A percentile compares a stretch with the other conserved stretches of the same genome.
Conservation (phyloP, 1,140 invertebrate genomes). For the Drosophila parvula region DNA sequence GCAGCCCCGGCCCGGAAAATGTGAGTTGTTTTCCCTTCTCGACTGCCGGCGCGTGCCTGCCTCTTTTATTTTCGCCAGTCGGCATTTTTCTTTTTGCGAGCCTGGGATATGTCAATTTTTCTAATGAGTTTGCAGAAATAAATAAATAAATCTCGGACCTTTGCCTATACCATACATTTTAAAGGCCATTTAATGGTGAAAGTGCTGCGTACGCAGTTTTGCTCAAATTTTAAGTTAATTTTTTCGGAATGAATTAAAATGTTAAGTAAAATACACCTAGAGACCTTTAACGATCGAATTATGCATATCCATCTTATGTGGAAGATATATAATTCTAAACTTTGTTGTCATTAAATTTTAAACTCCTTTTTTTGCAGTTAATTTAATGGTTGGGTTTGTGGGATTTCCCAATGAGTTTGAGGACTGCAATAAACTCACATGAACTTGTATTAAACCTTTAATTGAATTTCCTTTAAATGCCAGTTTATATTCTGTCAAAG, state of each 20-base stretch:
- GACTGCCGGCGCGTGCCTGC: slow-evolving; percentile 51
- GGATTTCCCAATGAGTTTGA: neutral
- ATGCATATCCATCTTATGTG: neutral
- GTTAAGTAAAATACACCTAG: neutral
- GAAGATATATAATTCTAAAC: neutral
- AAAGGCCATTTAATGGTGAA: slow-evolving; percentile 15
- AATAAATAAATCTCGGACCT: slow-evolving; percentile 12
- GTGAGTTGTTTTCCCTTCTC: slow-evolving; percentile 58
- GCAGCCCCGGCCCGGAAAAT: slow-evolving; percentile 63
- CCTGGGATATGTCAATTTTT: slow-evolving; percentile 63
- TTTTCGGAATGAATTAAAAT: neutral
- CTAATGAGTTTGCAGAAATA: slow-evolving; percentile 64
- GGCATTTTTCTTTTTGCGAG: slow-evolving; percentile 34
- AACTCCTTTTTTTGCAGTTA: neutral
- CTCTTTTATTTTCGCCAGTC: slow-evolving; percentile 36
- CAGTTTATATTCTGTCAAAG: neutral
- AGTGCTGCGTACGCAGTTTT: neutral
- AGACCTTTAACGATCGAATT: neutral
- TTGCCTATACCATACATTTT: slow-evolving; percentile 15
- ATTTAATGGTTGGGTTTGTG: slow-evolving; percentile 1
- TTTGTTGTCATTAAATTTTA: neutral
- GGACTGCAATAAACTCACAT: neutral
- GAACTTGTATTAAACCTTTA: neutral
- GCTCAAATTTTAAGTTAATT: neutral
- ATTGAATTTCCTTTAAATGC: neutral